Percentiles rank a stretch among this genome's conserved stretches.
Evolutionary conservation across 2,113 vertebrate genomes (phyloP).

Genomic region (Pterocles gutturalis): DNA sequence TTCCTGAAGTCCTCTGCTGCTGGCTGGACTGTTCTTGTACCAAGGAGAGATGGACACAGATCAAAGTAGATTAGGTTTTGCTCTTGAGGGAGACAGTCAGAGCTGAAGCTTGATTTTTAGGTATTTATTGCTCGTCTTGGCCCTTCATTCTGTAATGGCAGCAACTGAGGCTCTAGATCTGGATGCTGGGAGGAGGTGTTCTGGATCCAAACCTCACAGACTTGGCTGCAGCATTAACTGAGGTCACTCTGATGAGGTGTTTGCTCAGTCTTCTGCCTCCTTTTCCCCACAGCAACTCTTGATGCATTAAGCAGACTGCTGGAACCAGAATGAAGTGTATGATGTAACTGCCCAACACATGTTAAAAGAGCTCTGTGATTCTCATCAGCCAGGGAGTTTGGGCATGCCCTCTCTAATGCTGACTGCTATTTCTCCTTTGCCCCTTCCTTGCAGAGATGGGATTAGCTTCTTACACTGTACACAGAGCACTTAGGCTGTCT

Average conservation of each 20-base stretch:
- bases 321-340: neutral
- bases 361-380: neutral
- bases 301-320: neutral
- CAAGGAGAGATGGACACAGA: neutral
- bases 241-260: neutral
- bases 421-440: neutral
- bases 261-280: neutral
- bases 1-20: neutral
- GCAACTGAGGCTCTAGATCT: neutral
- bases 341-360: neutral
- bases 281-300: neutral
- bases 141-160: neutral
- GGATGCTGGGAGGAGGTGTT: neutral
- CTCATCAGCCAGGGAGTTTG: neutral
- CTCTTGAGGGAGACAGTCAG: neutral
- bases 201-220: neutral
- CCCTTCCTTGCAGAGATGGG: neutral
- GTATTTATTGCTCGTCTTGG: neutral
- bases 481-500: neutral
- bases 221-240: neutral
- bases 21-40: neutral
- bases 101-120: neutral
- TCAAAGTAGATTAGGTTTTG: neutral
- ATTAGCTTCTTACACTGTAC: neutral
- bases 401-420: neutral